Conservation (phyloP, 2,888 invertebrate species). For the Boloria euphrosyne region DNA sequence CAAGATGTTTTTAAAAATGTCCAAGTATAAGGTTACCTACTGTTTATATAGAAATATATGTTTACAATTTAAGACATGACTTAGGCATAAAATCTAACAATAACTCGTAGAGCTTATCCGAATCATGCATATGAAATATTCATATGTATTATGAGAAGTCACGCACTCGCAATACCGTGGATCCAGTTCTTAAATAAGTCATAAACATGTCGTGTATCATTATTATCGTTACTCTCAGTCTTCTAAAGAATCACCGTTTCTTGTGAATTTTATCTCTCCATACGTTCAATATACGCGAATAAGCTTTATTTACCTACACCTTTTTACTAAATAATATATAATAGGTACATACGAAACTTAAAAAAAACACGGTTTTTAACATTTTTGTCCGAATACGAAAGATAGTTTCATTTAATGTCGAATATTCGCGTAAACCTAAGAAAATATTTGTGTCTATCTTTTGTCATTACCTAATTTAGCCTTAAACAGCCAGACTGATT, state of each 20-base stretch:
- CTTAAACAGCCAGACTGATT: too few relatives aligned
- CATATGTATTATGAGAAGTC: conserved; percentile 35
- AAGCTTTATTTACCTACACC: background rate
- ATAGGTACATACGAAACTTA: too few relatives aligned
- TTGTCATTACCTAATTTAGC: too few relatives aligned
- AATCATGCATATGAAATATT: conserved; percentile 32
- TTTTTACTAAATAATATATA: too few relatives aligned
- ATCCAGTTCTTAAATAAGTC: conserved; percentile 33
- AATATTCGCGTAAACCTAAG: too few relatives aligned
- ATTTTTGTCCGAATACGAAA: too few relatives aligned
- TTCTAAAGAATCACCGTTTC: background rate
- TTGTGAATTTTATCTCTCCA: background rate
- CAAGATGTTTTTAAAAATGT: too few relatives aligned
- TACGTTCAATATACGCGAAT: background rate
- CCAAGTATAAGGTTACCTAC: too few relatives aligned
- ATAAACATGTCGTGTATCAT: conserved; percentile 17
- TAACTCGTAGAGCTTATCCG: conserved; percentile 24
- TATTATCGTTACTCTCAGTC: background rate
- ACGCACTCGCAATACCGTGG: conserved; percentile 27
- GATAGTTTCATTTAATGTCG: too few relatives aligned
- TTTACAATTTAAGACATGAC: conserved; percentile 7
- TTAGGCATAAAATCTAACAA: conserved; percentile 12
- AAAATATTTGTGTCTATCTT: too few relatives aligned
- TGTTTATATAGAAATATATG: background rate
- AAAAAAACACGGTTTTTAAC: too few relatives aligned